phyloP scores from a whole-genome alignment of 2,797 vertebrate species.

The Austrolebias charrua region DNA sequence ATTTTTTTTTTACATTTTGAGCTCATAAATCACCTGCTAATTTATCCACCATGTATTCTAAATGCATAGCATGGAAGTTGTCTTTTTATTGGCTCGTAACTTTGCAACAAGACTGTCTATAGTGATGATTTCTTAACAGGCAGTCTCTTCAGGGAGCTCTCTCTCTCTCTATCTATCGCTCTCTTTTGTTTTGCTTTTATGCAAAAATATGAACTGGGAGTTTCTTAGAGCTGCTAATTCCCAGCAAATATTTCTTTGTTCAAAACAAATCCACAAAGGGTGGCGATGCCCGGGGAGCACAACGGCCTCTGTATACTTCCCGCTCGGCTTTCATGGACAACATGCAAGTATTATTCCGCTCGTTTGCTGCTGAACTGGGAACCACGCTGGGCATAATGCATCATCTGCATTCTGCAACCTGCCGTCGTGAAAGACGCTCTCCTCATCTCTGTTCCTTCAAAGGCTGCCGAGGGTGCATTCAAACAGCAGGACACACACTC shows the following conservation, averaged over 20 bases:
- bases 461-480: conserved; percentile 73
- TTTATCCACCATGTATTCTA: conserved; percentile 5
- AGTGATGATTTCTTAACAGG: conserved; percentile 15
- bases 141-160: background rate
- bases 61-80: background rate
- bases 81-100: conserved; percentile 11
- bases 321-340: conserved; percentile 43
- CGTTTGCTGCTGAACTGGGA: conserved; percentile 56
- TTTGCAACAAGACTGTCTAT: background rate
- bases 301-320: conserved; percentile 41
- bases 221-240: conserved; percentile 16
- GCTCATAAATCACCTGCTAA: conserved; percentile 1
- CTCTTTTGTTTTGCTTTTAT: background rate
- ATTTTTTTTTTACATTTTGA: conserved; percentile 16
- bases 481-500: conserved; percentile 76
- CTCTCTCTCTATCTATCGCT: background rate
- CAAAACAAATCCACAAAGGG: conserved; percentile 1
- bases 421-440: conserved; percentile 62
- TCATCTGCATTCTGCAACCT: conserved; percentile 72
- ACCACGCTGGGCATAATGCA: conserved; percentile 65
- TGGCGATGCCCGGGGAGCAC: conserved; percentile 20
- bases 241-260: conserved; percentile 18
- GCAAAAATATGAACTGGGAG: conserved; percentile 15
- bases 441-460: conserved; percentile 74
- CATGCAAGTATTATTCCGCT: conserved; percentile 46